Base-by-base conservation (phyloP, 2,113 vertebrate genomes). In the Dermatemys mawii region DNA sequence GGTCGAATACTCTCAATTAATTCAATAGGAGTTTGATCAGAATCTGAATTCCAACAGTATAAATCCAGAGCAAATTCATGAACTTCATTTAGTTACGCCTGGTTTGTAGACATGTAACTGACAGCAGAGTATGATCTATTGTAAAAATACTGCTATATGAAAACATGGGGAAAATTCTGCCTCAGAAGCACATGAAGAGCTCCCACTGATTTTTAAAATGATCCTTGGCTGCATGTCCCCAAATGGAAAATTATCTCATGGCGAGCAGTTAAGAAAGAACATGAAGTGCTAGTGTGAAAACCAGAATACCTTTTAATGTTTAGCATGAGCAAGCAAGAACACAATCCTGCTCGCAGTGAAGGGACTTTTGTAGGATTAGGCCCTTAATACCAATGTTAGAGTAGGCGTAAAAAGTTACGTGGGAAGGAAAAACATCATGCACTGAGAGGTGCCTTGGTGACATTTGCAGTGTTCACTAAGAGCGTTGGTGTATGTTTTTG, bases 291-390 rank as follows among this genome's bases (percentile, higher is more conserved):
- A 86, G 19, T 49, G 9, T 0, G 80, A 86, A 94, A 94, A 50
- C 0, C 1, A 24, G 6, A 83, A 2, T 0, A 3, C 6, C 2
- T 92, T 35, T 53, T 46, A 4, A 13, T 78, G 6, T 57, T 63
- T 21, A 87, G 5, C 55, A 1, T 60, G 67, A 51, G 14, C 38
- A 93, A 83, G 2, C 2, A 78, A 80, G 14, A 67, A 1, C 7
- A 91, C 2, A 81, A 17, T 70, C n/a, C 27, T 89, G 0, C 3
- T 96, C 63, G 46, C 49, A 60, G 3, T n/a, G 24, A 48, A 93
- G 51, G 87, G 53, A 75, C 53, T 73, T 93, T 88, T 86, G 41
- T 16, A 85, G 38, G 29, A 76, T 89, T 70, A 89, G 1, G 2
- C 70, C 86, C 38, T 87, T 87, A 87, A 26, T 38, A 7, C 41